Percentiles rank a stretch among this genome's conserved stretches.
phyloP scores from a whole-genome alignment of 2,113 vertebrate species.

The Holacanthus passer region DNA sequence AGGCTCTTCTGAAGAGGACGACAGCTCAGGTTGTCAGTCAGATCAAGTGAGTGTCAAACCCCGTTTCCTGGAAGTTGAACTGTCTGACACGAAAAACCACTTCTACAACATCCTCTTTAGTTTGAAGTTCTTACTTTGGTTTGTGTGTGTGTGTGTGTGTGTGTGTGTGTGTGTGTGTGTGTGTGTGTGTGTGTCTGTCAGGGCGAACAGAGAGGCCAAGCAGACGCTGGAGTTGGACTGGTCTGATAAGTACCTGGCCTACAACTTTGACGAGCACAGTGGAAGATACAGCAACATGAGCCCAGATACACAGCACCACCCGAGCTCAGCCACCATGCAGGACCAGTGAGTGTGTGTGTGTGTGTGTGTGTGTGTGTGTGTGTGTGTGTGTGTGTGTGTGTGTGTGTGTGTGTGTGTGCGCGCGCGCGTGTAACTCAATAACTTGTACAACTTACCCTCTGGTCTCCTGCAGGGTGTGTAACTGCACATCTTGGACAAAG shows the following conservation, averaged over 20 bases:
- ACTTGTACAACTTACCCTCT: background rate
- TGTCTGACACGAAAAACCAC: background rate
- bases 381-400: conserved; percentile 78
- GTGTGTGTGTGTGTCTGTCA: conserved; percentile 63
- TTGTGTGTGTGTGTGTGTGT: conserved; percentile 19
- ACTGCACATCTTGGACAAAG: conserved; percentile 84
- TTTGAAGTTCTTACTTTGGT: background rate
- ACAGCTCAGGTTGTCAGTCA: conserved; percentile 87
- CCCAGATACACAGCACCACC: conserved; percentile 85
- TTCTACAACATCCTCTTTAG: background rate
- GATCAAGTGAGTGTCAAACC: conserved; percentile 85
- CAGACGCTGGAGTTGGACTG: conserved; percentile 89
- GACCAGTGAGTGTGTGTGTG: conserved; percentile 86
- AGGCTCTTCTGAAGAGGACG: conserved; percentile 92
- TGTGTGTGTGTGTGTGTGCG: conserved; percentile 79
- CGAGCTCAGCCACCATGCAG: conserved; percentile 83
- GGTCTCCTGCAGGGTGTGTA: conserved; percentile 83
- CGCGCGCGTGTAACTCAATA: too few species aligned
- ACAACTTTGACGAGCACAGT: conserved; percentile 86
- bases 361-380: conserved; percentile 78
- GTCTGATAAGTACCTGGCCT: conserved; percentile 92
- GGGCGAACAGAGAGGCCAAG: conserved; percentile 88
- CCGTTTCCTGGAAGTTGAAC: background rate
- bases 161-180: conserved; percentile 6
- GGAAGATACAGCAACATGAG: conserved; percentile 84